Conservation (phyloP, 2,888 invertebrate species). For the Tromatobia lineatoria region DNA sequence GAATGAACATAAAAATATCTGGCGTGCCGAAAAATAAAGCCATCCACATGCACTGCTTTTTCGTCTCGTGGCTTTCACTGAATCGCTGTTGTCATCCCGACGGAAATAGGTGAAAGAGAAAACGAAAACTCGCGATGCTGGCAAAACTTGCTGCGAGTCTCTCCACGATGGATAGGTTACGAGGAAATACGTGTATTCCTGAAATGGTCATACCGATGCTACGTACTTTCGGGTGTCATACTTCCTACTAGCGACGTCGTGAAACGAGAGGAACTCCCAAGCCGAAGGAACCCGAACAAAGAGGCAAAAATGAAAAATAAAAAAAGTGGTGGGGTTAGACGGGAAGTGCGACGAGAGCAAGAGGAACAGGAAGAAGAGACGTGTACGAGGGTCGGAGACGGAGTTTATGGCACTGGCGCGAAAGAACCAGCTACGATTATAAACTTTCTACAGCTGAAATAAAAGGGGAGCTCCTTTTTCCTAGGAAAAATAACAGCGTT, state of each 20-base stretch:
- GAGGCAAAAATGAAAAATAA: slow-evolving; percentile 29
- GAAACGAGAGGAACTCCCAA: slow-evolving; percentile 3
- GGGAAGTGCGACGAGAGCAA: slow-evolving; percentile 15
- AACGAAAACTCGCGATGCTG: slow-evolving; percentile 7
- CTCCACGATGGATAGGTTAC: slow-evolving; percentile 14
- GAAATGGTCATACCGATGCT: slow-evolving; percentile 9
- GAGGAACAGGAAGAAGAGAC: slow-evolving; percentile 51
- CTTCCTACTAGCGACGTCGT: neutral
- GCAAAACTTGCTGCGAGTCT: slow-evolving; percentile 31
- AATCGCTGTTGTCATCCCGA: neutral
- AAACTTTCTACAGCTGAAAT: slow-evolving; percentile 68
- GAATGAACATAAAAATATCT: slow-evolving; percentile 13
- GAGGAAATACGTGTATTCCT: slow-evolving; percentile 29
- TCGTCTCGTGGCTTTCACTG: neutral
- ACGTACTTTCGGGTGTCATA: slow-evolving; percentile 16
- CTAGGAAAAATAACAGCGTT: slow-evolving; percentile 56
- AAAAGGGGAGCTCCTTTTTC: slow-evolving; percentile 44
- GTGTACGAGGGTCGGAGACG: slow-evolving; percentile 19
- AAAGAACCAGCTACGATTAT: slow-evolving; percentile 61
- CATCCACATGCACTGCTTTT: neutral
- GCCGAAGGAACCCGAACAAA: slow-evolving; percentile 11
- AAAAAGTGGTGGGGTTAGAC: neutral
- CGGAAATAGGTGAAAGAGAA: slow-evolving; percentile 34
- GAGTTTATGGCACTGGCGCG: slow-evolving; percentile 27
- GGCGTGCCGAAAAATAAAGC: slow-evolving; percentile 48